These are phyloP conservation scores for Sus cebifrons DNA, from an alignment of 2,797 vertebrate genomes.

Conservation along the genomic window DNA sequence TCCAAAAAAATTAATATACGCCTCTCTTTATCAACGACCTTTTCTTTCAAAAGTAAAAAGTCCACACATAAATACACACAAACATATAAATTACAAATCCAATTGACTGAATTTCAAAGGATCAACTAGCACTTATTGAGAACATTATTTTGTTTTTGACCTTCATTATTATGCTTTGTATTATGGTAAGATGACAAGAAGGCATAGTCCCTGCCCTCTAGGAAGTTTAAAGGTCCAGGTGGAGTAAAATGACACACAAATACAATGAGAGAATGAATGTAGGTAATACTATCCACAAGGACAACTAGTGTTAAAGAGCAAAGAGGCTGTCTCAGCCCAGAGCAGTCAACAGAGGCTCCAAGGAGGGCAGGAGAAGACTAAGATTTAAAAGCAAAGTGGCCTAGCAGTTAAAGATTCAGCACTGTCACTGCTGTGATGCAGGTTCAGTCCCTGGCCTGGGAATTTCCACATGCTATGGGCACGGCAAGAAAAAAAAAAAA, in stretches of 20 bases:
- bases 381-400: neutral
- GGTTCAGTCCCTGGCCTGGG: too few relatives aligned
- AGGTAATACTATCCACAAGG: neutral
- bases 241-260: neutral
- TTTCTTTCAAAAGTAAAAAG: constrained; percentile 8
- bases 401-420: too few relatives aligned
- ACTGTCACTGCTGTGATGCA: too few relatives aligned
- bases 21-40: neutral
- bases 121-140: neutral
- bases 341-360: neutral
- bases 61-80: neutral
- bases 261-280: neutral
- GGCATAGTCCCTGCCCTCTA: neutral
- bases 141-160: neutral
- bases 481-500: too few relatives aligned
- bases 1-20: neutral
- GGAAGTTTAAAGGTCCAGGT: neutral
- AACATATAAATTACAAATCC: neutral
- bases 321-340: neutral
- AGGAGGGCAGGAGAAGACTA: neutral
- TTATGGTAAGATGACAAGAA: neutral
- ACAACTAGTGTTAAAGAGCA: neutral
- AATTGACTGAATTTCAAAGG: constrained; percentile 30
- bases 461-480: too few relatives aligned
- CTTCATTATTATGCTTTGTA: neutral